Conservation (phyloP, 2,113 vertebrate species). For the Periophthalmus modestus region DNA sequence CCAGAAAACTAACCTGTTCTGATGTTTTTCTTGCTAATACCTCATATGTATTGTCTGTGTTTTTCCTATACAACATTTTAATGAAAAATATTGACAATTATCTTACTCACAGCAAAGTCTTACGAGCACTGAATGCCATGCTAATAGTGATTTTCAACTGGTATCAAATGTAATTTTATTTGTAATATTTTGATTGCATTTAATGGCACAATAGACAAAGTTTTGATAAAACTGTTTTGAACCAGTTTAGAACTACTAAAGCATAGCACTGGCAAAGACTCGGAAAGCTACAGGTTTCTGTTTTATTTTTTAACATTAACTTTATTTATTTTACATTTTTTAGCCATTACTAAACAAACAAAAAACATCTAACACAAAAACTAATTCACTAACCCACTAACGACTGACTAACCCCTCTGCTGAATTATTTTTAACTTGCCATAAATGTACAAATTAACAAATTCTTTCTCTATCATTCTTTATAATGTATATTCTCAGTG, state of each 20-base stretch:
- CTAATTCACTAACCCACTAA: constrained; percentile 77
- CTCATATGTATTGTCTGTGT: neutral
- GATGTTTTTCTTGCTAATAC: neutral
- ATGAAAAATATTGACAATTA: neutral
- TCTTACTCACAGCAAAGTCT: neutral
- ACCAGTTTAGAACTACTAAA: neutral
- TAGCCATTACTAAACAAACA: neutral
- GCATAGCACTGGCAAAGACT: neutral
- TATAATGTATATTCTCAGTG: too few species aligned
- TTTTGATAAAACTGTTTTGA: neutral
- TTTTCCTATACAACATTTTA: neutral
- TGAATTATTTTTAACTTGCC: neutral
- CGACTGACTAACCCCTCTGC: constrained; percentile 39
- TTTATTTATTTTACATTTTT: too few species aligned
- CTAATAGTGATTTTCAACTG: neutral
- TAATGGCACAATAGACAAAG: neutral
- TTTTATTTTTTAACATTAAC: neutral
- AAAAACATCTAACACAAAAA: constrained; percentile 14
- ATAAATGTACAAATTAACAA: neutral
- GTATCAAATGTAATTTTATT: neutral
- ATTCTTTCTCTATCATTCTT: too few species aligned
- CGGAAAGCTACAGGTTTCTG: constrained; percentile 2
- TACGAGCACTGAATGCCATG: neutral
- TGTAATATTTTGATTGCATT: neutral
- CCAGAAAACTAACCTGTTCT: constrained; percentile 45